These are phyloP conservation scores for Atta texana DNA, from an alignment of 1,140 invertebrate genomes.

Conservation along the genomic window DNA sequence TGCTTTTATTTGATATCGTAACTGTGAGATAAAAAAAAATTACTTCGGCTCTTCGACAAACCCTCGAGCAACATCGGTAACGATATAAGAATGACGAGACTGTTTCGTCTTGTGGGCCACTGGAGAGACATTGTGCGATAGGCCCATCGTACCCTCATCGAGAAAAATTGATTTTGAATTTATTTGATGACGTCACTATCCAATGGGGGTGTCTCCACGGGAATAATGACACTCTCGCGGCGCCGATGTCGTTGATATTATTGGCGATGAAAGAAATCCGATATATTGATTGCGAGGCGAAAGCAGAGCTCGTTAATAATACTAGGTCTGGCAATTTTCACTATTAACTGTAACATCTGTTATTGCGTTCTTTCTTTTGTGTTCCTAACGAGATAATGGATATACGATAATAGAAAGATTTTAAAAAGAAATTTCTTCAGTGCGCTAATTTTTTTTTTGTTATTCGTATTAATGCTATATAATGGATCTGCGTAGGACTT, in stretches of 20 bases:
- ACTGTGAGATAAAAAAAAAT: constrained; percentile 61
- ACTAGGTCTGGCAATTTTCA: constrained; percentile 8
- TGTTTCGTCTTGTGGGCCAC: neutral
- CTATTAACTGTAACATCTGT: constrained; percentile 32
- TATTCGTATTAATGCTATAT: neutral
- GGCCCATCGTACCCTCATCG: constrained; percentile 3
- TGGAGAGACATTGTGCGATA: constrained; percentile 24
- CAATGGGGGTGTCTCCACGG: constrained; percentile 25
- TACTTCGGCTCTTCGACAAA: neutral
- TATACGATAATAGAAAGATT: neutral
- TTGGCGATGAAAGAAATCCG: constrained; percentile 35
- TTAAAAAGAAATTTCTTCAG: neutral
- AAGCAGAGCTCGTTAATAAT: constrained; percentile 38
- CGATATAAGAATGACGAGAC: constrained; percentile 29
- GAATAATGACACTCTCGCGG: constrained; percentile 59
- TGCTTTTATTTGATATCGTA: neutral
- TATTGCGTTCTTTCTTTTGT: neutral
- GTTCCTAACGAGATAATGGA: neutral
- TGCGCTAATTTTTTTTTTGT: neutral
- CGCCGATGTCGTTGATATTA: constrained; percentile 55
- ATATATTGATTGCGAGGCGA: constrained; percentile 50
- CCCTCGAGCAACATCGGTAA: constrained; percentile 15
- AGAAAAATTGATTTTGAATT: constrained; percentile 70
- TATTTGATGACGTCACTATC: constrained; percentile 61
- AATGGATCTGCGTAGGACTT: constrained; percentile 4